phyloP scores from a whole-genome alignment of 2,113 vertebrate genomes.

The Neotragus pygmaeus region DNA sequence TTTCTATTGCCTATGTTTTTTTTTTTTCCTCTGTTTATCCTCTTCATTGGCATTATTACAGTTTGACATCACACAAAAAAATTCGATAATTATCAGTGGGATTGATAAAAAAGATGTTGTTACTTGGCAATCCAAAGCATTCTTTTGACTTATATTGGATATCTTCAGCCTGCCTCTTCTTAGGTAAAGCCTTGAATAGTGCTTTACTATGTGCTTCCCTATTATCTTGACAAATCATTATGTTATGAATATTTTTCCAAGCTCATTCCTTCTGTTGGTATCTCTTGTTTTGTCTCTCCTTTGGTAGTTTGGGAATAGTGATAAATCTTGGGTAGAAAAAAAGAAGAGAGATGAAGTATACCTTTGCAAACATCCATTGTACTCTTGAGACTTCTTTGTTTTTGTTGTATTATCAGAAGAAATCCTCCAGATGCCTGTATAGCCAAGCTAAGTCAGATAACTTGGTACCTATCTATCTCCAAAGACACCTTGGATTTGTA shows the following conservation, averaged over 20 bases:
- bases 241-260: slow-evolving; percentile 16
- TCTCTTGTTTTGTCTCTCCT: slow-evolving; percentile 14
- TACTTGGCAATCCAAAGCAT: background rate
- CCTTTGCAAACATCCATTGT: background rate
- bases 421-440: background rate
- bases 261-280: background rate
- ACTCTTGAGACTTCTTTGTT: slow-evolving; percentile 6
- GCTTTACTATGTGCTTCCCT: background rate
- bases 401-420: slow-evolving; percentile 12
- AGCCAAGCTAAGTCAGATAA: background rate
- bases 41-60: background rate
- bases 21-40: background rate
- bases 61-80: background rate
- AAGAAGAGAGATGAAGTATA: background rate
- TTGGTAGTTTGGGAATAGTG: slow-evolving; percentile 9
- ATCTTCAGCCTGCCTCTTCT: background rate
- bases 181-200: background rate
- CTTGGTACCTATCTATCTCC: background rate
- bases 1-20: background rate
- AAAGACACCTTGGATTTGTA: slow-evolving; percentile 37
- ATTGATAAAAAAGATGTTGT: background rate
- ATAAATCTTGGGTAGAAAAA: slow-evolving; percentile 9
- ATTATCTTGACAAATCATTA: background rate
- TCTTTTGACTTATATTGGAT: background rate
- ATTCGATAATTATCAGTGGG: background rate